phyloP scores from a whole-genome alignment of 2,113 vertebrate genomes.

The Corvus cornix region DNA sequence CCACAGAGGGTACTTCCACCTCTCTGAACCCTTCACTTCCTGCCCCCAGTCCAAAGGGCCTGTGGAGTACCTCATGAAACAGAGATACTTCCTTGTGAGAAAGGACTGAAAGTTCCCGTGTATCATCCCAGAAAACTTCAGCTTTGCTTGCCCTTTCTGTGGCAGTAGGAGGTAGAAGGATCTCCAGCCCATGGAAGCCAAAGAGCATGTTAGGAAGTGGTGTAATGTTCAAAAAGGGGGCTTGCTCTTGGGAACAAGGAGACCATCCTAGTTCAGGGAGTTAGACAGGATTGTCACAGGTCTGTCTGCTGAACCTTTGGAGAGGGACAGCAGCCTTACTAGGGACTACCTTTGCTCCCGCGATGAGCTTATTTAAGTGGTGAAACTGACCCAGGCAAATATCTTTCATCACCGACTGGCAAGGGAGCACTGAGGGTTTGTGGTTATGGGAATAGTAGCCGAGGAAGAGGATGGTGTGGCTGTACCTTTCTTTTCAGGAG shows the following conservation, averaged over 20 bases:
- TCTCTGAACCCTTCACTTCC: neutral
- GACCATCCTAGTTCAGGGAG: neutral
- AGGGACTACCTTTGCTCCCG: neutral
- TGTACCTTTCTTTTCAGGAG: neutral
- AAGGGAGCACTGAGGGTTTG: neutral
- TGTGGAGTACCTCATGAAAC: neutral
- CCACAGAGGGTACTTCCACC: neutral
- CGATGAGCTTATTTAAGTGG: neutral
- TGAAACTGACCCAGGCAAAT: neutral
- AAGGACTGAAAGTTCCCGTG: neutral
- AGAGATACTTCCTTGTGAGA: neutral
- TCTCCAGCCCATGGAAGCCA: neutral
- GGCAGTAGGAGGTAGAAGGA: neutral
- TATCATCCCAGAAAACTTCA: neutral
- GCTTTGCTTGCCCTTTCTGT: neutral
- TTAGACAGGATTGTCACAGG: neutral
- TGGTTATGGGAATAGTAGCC: neutral
- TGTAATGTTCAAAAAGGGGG: neutral
- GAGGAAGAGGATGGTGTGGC: neutral
- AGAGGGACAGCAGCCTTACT: neutral
- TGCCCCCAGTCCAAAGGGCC: neutral
- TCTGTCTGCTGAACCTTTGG: neutral
- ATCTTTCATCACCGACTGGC: accelerated
- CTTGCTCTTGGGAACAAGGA: neutral
- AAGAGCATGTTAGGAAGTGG: neutral